Evolutionary conservation across 2,888 invertebrate species (phyloP), one percentile per base, ranked within the genome.

Genomic region (Brachyopa scutellaris): DNA sequence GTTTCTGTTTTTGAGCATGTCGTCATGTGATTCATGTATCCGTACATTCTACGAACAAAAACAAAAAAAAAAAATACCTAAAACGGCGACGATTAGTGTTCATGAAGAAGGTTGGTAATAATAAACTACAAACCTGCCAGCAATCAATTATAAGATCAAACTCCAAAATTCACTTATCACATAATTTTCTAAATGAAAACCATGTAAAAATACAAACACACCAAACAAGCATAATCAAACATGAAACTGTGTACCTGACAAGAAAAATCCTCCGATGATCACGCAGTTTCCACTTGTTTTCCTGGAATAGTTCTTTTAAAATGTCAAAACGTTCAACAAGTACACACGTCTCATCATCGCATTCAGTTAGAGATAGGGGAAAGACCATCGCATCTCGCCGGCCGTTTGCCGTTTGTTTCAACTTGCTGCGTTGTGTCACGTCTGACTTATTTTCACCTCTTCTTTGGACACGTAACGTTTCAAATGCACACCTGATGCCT

Each of bases 371-470:
- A 42, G 17, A 8, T 15, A 29, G 1, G 29, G 2, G 47, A 47
- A 42, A 29, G 8, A 45, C 9, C 8, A 42, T 5, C 40, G 23
- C 42, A n/a, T n/a, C n/a, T n/a, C n/a, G n/a, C n/a, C n/a, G n/a
- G n/a, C n/a, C n/a, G n/a, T n/a, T 38, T 49, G 15, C 23, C 21
- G 21, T 29, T 17, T 45, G 5, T 17, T 69, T 40, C 57, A 69
- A 67, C 67, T 59, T 64, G 62, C 40, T 57, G 62, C 55, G 42
- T 74, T 69, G 40, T 74, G 80, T 80, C 80, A 80, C 80, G 76
- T 80, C 40, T 76, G 80, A 80, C 74, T 80, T 76, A 80, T 80
- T 80, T 80, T 80, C 69, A 69, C 61, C 67, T 69, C 53, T 80
- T 33, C 69, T 72, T 26, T 38, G 42, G 29, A n/a, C 61, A 61